Evolutionary conservation across 2,797 vertebrate species (phyloP).

Genomic region (Notoglanidium macrostoma): DNA sequence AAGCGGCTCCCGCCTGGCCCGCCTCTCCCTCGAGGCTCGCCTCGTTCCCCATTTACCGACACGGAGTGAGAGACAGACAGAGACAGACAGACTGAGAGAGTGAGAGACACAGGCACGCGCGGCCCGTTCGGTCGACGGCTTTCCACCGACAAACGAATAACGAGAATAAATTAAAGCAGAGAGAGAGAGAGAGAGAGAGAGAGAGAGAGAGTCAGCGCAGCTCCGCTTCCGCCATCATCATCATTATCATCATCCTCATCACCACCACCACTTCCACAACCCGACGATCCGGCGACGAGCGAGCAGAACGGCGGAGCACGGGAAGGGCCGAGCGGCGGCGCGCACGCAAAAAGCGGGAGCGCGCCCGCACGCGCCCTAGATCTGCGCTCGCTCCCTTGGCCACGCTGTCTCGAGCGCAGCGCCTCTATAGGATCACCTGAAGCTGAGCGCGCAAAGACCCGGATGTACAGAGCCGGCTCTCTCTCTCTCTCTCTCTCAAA

Average conservation of each 20-base stretch:
- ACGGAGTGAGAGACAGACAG: slow-evolving; percentile 61
- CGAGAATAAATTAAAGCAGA: slow-evolving; percentile 45
- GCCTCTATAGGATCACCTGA: slow-evolving; percentile 28
- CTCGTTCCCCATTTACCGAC: slow-evolving; percentile 80
- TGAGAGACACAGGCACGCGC: slow-evolving; percentile 56
- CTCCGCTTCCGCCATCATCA: slow-evolving; percentile 80
- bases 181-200: slow-evolving; percentile 65
- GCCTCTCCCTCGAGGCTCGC: slow-evolving; percentile 80
- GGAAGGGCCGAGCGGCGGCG: slow-evolving; percentile 62
- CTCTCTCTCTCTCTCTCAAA: not conserved
- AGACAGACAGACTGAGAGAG: slow-evolving; percentile 59
- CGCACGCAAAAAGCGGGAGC: slow-evolving; percentile 71
- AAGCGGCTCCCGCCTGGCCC: slow-evolving; percentile 76
- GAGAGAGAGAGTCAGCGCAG: slow-evolving; percentile 72
- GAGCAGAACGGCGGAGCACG: slow-evolving; percentile 45
- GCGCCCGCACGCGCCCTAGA: slow-evolving; percentile 36
- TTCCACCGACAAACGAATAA: slow-evolving; percentile 2
- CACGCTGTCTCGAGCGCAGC: slow-evolving; percentile 10
- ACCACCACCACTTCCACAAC: not conserved
- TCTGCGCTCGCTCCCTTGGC: slow-evolving; percentile 6
- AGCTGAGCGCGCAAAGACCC: not conserved
- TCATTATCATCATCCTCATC: not conserved
- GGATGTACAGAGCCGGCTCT: not conserved
- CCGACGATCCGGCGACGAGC: slow-evolving; percentile 39
- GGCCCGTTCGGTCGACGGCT: slow-evolving; percentile 21